Evolutionary conservation across 2,888 invertebrate species (phyloP).

Genomic region (Orgyia antiqua): DNA sequence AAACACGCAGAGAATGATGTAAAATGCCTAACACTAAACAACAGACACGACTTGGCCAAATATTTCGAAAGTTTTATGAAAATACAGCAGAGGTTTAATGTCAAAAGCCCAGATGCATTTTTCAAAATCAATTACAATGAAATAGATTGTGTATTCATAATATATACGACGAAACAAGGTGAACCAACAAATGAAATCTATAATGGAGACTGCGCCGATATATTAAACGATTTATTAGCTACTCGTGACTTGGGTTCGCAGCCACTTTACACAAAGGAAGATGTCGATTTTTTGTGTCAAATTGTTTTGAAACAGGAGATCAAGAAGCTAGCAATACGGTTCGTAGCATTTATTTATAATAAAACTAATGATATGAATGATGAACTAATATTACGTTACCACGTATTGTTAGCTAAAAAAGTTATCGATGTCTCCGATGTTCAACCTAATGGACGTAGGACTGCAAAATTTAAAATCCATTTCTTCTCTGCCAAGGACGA

Average conservation of each 20-base stretch:
- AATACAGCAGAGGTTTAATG: slow-evolving; percentile 11
- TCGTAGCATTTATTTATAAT: slow-evolving; percentile 1
- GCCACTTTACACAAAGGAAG: neutral
- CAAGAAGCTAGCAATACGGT: neutral
- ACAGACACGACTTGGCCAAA: slow-evolving; percentile 8
- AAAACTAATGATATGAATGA: slow-evolving; percentile 1
- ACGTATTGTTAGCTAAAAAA: slow-evolving; percentile 2
- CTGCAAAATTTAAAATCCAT: neutral
- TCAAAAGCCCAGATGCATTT: neutral
- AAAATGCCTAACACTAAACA: slow-evolving; percentile 4
- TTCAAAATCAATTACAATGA: neutral
- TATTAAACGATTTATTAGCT: slow-evolving; percentile 1
- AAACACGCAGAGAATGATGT: slow-evolving; percentile 14
- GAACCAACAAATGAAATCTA: neutral
- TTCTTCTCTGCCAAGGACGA: slow-evolving; percentile 1
- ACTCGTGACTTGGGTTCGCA: neutral
- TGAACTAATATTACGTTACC: slow-evolving; percentile 1
- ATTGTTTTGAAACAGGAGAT: slow-evolving; percentile 1
- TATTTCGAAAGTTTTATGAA: slow-evolving; percentile 14
- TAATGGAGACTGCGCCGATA: neutral
- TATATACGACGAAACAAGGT: neutral
- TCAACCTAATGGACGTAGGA: neutral
- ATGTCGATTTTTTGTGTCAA: slow-evolving; percentile 1
- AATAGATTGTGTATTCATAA: slow-evolving; percentile 1
- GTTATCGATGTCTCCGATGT: slow-evolving; percentile 1